These are phyloP conservation scores for Heliconius sara DNA, from an alignment of 2,888 invertebrate genomes.

Conservation along the genomic window DNA sequence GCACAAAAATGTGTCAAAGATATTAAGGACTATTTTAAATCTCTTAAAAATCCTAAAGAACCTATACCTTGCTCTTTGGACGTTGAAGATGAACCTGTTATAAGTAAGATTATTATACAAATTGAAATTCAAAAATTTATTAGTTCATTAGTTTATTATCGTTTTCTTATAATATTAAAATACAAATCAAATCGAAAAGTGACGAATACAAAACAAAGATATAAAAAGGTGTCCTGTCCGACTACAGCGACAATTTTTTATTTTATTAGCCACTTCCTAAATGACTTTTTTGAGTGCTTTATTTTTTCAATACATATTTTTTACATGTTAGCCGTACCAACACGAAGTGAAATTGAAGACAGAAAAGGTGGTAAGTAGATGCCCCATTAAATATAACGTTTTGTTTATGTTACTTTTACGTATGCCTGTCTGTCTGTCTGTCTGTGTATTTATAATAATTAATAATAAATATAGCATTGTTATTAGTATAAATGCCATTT, in stretches of 20 bases:
- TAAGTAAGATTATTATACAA: constrained; percentile 34
- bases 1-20: constrained; percentile 48
- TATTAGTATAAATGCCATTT: not conserved
- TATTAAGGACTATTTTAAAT: constrained; percentile 49
- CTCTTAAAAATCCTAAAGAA: constrained; percentile 42
- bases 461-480: not conserved
- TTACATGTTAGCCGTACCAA: not conserved
- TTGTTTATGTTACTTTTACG: not conserved
- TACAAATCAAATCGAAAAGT: not conserved
- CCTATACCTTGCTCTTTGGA: constrained; percentile 59
- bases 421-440: not conserved
- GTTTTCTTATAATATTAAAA: not conserved
- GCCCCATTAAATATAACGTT: not conserved
- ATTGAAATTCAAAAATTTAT: not conserved
- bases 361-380: constrained; percentile 14
- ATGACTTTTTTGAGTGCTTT: no score
- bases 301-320: not conserved
- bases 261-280: no score
- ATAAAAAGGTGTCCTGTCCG: no score
- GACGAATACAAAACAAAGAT: no score
- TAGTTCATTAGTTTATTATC: not conserved
- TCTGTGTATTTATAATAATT: not conserved
- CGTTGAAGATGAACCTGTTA: constrained; percentile 41
- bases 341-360: not conserved
- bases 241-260: no score